Conservation (phyloP, 2,113 vertebrate species). For the Charina bottae region DNA sequence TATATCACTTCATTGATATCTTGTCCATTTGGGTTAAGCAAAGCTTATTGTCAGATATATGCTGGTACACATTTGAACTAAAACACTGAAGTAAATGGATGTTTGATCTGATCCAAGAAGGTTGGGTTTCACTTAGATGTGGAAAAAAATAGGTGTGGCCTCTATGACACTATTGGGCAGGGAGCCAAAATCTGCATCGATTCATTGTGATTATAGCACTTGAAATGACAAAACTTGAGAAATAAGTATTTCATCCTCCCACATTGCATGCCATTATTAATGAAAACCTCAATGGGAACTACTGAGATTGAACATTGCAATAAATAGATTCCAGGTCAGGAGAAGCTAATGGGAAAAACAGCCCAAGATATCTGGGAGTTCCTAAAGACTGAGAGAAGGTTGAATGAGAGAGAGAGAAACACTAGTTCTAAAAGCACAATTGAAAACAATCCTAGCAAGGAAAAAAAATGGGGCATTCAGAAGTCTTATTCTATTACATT, state of each 20-base stretch:
- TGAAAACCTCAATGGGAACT: neutral
- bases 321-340: neutral
- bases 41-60: too few species aligned
- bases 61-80: neutral
- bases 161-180: neutral
- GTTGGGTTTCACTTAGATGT: neutral
- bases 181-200: neutral
- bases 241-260: neutral
- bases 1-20: too few species aligned
- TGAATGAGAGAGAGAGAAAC: too few species aligned
- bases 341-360: neutral
- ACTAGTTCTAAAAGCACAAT: neutral
- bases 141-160: neutral
- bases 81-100: neutral
- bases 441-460: neutral
- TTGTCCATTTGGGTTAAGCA: too few species aligned
- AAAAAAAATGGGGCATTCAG: neutral
- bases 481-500: neutral
- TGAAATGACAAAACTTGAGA: neutral
- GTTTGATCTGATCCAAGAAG: neutral
- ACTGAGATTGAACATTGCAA: neutral
- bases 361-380: neutral
- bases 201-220: neutral
- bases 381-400: neutral
- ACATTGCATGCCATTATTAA: constrained; percentile 3